These are phyloP conservation scores for Alauda arvensis DNA, from an alignment of 2,797 vertebrate genomes.

Conservation along the genomic window DNA sequence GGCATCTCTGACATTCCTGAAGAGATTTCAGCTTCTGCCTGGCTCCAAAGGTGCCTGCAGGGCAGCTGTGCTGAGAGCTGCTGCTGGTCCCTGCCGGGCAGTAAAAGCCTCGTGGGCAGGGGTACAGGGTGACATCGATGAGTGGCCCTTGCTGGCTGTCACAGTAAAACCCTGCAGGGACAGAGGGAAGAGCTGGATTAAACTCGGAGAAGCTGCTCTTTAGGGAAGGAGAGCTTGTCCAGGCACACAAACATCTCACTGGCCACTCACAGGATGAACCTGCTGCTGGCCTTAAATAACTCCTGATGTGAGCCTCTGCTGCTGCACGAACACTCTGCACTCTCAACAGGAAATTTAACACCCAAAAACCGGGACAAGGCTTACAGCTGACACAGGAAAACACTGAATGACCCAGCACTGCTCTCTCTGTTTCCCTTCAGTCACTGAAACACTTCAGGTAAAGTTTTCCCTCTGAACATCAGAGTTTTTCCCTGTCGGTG, in stretches of 20 bases:
- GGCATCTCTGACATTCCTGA: constrained; percentile 77
- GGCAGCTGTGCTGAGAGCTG: constrained; percentile 82
- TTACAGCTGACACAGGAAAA: background rate
- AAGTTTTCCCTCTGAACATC: background rate
- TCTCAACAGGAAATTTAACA: background rate
- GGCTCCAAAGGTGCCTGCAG: constrained; percentile 81
- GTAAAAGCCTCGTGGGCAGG: constrained; percentile 85
- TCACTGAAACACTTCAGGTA: background rate
- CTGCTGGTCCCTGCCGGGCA: constrained; percentile 82
- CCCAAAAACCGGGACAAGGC: background rate
- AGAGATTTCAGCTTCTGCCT: constrained; percentile 56
- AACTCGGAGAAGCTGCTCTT: background rate
- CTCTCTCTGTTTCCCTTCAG: background rate
- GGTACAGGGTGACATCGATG: constrained; percentile 73
- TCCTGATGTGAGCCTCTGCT: background rate
- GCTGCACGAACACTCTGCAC: background rate
- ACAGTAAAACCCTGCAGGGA: constrained; percentile 81
- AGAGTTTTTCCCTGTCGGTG: background rate
- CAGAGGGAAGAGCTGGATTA: background rate
- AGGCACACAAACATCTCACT: background rate
- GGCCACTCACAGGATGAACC: background rate
- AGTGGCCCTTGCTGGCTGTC: constrained; percentile 68
- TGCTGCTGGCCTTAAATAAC: background rate
- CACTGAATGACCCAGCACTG: background rate
- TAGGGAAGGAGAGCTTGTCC: background rate